phyloP scores from a whole-genome alignment of 1,140 invertebrate species.

The Aplysia californica region DNA sequence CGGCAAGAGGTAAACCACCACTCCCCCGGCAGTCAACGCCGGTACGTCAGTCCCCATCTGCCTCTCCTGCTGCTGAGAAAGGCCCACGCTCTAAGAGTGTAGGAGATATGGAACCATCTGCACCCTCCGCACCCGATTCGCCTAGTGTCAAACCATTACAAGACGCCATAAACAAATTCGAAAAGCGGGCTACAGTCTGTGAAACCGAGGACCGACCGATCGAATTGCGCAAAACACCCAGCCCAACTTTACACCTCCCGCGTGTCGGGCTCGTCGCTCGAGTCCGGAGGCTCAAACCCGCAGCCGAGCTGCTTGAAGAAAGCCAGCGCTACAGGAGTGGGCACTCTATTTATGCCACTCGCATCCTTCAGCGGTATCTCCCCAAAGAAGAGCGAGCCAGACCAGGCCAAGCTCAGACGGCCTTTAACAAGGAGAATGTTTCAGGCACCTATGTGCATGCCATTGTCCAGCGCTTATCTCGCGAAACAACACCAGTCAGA shows the following conservation, averaged over 20 bases:
- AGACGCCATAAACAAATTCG: slow-evolving; percentile 27
- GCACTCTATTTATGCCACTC: slow-evolving; percentile 51
- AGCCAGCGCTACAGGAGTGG: slow-evolving; percentile 59
- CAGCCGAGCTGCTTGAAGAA: slow-evolving; percentile 58
- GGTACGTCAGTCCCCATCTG: slow-evolving; percentile 26
- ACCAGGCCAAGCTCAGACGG: background rate
- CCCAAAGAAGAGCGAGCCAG: slow-evolving; percentile 38
- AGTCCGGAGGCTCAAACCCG: slow-evolving; percentile 51
- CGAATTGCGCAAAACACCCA: slow-evolving; percentile 38
- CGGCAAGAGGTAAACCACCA: slow-evolving; percentile 33
- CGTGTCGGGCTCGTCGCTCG: slow-evolving; percentile 37
- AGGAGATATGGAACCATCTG: slow-evolving; percentile 25
- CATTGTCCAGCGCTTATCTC: slow-evolving; percentile 53
- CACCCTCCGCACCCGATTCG: background rate
- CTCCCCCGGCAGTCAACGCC: slow-evolving; percentile 29
- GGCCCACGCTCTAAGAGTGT: slow-evolving; percentile 34
- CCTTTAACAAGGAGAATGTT: slow-evolving; percentile 57
- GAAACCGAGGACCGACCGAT: slow-evolving; percentile 33
- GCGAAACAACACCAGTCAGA: slow-evolving; percentile 53
- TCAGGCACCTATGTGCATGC: slow-evolving; percentile 52
- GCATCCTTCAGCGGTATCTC: slow-evolving; percentile 54
- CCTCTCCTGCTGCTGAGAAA: background rate
- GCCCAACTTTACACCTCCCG: slow-evolving; percentile 37
- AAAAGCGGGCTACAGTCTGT: slow-evolving; percentile 35
- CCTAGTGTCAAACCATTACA: background rate